These are phyloP conservation scores for Polyergus mexicanus DNA, from an alignment of 1,140 invertebrate genomes.

Conservation along the genomic window DNA sequence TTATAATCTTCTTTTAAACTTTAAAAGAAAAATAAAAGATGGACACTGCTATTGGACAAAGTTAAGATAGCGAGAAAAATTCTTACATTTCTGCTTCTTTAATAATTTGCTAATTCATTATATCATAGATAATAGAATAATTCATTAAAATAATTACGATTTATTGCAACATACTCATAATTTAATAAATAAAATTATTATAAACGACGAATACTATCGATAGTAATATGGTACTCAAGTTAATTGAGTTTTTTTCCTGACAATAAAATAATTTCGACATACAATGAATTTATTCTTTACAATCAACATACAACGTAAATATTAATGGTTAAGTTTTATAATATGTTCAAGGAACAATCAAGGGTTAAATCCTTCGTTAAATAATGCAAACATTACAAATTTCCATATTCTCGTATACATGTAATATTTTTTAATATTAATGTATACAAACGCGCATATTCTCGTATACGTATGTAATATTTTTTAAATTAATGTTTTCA, in stretches of 20 bases:
- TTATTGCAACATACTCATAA: slow-evolving; percentile 34
- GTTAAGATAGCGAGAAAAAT: not conserved
- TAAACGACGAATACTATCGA: slow-evolving; percentile 14
- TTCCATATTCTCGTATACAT: slow-evolving; percentile 64
- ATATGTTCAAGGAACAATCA: slow-evolving; percentile 67
- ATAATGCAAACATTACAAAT: slow-evolving; percentile 68
- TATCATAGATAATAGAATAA: slow-evolving; percentile 40
- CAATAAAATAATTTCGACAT: slow-evolving; percentile 57
- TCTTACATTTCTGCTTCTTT: slow-evolving; percentile 38
- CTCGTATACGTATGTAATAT: slow-evolving; percentile 34
- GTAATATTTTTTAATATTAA: slow-evolving; percentile 72
- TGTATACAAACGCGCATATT: slow-evolving; percentile 29
- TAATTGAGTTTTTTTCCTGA: slow-evolving; percentile 55
- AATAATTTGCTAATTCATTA: slow-evolving; percentile 34
- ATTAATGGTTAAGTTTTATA: slow-evolving; percentile 54
- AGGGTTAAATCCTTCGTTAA: slow-evolving; percentile 72
- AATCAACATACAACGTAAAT: slow-evolving; percentile 47
- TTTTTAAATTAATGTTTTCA: slow-evolving; percentile 74
- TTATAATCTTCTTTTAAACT: slow-evolving; percentile 36
- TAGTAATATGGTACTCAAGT: slow-evolving; percentile 37
- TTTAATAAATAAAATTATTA: slow-evolving; percentile 53
- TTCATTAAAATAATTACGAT: slow-evolving; percentile 30
- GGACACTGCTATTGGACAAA: not conserved
- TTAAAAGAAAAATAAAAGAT: slow-evolving; percentile 19
- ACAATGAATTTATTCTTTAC: slow-evolving; percentile 49